Percentiles rank a stretch among this genome's conserved stretches.
Evolutionary conservation across 2,113 vertebrate species (phyloP).

Genomic region (Drymodes brunneopygia): DNA sequence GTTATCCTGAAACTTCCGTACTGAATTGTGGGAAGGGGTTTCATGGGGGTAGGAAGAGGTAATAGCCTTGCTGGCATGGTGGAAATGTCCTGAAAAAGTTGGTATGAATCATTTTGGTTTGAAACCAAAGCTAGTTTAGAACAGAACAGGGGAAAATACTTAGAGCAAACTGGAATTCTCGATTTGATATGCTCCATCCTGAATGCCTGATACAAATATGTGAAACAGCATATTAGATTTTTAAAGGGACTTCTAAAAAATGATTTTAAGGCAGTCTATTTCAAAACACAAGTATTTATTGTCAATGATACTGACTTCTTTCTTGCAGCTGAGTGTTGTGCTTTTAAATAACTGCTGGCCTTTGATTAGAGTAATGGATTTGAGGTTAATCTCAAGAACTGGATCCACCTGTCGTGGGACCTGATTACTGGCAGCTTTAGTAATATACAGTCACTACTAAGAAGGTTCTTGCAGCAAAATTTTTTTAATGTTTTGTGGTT

Average conservation of each 20-base stretch:
- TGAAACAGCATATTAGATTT: background rate
- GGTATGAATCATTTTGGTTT: background rate
- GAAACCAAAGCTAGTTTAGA: background rate
- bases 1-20: background rate
- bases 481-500: background rate
- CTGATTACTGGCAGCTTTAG: background rate
- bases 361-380: constrained; percentile 1
- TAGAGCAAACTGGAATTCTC: background rate
- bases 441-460: background rate
- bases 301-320: background rate
- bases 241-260: background rate
- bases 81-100: background rate
- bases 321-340: background rate
- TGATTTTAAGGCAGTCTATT: background rate
- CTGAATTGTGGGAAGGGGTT: accelerated
- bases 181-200: background rate
- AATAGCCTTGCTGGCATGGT: background rate
- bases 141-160: background rate
- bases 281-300: background rate
- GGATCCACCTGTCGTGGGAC: background rate
- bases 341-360: background rate
- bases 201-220: background rate
- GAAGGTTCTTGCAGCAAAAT: background rate
- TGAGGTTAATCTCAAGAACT: background rate
- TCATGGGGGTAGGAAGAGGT: accelerated